These are phyloP conservation scores for Drosophila ustulata DNA, from an alignment of 2,888 invertebrate genomes.

Conservation along the genomic window DNA sequence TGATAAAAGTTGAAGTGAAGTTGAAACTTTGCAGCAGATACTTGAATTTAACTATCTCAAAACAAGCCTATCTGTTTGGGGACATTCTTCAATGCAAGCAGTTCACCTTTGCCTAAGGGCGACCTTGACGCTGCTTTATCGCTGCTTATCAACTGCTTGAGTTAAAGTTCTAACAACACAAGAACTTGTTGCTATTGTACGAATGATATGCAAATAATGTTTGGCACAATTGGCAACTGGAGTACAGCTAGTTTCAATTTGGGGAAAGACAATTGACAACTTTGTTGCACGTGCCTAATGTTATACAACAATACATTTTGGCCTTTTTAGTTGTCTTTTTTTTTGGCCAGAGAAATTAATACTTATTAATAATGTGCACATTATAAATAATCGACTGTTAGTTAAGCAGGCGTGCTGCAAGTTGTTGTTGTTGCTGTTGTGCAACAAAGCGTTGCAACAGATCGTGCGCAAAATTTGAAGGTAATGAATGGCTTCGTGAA, in stretches of 20 bases:
- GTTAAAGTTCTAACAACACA: neutral
- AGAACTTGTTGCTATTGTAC: neutral
- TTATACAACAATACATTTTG: slow-evolving; percentile 32
- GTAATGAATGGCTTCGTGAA: slow-evolving; percentile 47
- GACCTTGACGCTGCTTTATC: slow-evolving; percentile 15
- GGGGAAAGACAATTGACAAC: slow-evolving; percentile 4
- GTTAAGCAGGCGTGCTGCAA: slow-evolving; percentile 64
- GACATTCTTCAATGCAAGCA: neutral
- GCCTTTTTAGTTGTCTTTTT: slow-evolving; percentile 20
- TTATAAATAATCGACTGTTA: slow-evolving; percentile 65
- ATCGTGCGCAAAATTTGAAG: slow-evolving; percentile 79
- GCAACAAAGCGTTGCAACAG: slow-evolving; percentile 78
- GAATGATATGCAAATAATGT: slow-evolving; percentile 25
- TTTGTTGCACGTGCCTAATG: slow-evolving; percentile 43
- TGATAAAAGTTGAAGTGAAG: neutral
- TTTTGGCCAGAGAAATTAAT: slow-evolving; percentile 57
- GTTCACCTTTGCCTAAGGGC: slow-evolving; percentile 2
- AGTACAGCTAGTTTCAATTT: slow-evolving; percentile 21
- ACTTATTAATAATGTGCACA: slow-evolving; percentile 36
- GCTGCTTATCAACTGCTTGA: slow-evolving; percentile 22
- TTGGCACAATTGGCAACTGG: slow-evolving; percentile 24
- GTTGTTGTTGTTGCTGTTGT: slow-evolving; percentile 34
- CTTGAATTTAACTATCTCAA: neutral
- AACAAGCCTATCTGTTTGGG: too few relatives aligned
- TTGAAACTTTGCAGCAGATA: neutral